Evolutionary conservation across 2,797 vertebrate species (phyloP), one percentile per base, ranked within the genome.

Genomic region (Sciurus carolinensis): DNA sequence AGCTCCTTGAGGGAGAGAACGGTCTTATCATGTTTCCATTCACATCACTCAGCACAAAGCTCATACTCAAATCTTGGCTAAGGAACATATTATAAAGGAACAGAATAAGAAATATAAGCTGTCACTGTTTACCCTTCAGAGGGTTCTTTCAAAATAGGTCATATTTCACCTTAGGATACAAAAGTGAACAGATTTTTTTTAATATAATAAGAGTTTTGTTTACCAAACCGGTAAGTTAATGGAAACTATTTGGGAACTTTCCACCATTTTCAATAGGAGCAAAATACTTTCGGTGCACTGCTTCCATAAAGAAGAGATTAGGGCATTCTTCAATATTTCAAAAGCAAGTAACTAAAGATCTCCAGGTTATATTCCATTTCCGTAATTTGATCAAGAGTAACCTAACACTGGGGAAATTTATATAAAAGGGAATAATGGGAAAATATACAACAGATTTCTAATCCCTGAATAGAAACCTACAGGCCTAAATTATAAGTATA

Each of bases 251-350:
- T 93, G 81, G 72, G 67, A 95, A 91, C 33, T 4, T 92, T 92
- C 67, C 30, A 69, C 42, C 69, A 81, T 67, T 92, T 77, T 89
- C 39, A 3, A 59, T 15, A 57, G 30, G 11, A 26, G 84, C 54
- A n/a, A 71, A 52, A 92, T 36, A 50, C 28, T 88, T 92, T 88
- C 42, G 76, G 42, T 80, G 59, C 22, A 86, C 62, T 83, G 82
- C 66, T 95, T 93, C 97, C 26, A 84, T 84, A 97, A 96, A 88
- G 86, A 89, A 75, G 83, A 92, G 95, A 95, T 97, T 97, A 96
- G 39, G 72, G 42, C 90, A 93, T 93, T 96, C 93, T 97, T 97
- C 90, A 94, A 75, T 94, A 97, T 96, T 98, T 97, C 96, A 97
- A 97, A 96, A 96, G 96, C 91, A 90, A 44, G 76, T 86, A 95